Conservation (phyloP, 2,113 vertebrate genomes). For the Butastur rufipennis region DNA sequence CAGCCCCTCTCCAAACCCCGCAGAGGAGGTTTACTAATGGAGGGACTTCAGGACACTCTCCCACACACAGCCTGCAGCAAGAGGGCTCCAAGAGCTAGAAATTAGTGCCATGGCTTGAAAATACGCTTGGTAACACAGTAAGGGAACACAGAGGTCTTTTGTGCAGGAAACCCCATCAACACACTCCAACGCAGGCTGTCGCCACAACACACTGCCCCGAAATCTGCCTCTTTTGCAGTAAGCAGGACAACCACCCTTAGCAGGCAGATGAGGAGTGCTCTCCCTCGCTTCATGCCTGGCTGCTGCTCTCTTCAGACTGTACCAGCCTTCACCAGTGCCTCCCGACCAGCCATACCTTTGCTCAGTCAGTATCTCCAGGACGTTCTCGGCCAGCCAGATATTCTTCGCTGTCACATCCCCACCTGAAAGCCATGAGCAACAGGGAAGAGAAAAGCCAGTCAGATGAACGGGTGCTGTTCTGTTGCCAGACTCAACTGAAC, state of each 20-base stretch:
- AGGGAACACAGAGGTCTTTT: background rate
- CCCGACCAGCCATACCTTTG: constrained; percentile 76
- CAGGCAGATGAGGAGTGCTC: background rate
- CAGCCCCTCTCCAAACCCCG: background rate
- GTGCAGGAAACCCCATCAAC: background rate
- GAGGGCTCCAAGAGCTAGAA: background rate
- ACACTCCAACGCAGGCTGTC: background rate
- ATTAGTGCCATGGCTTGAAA: background rate
- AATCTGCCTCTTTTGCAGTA: background rate
- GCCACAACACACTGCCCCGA: background rate
- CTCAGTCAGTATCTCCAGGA: constrained; percentile 90
- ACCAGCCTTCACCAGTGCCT: fast-evolving
- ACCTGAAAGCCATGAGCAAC: constrained; percentile 63
- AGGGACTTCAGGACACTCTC: background rate
- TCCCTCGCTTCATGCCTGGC: fast-evolving
- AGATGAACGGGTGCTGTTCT: fast-evolving
- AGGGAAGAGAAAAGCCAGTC: background rate
- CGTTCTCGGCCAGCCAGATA: constrained; percentile 91
- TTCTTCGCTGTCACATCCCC: constrained; percentile 93
- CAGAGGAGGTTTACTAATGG: background rate
- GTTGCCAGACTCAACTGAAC: background rate
- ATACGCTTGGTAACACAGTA: fast-evolving
- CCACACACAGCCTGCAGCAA: background rate
- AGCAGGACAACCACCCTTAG: background rate
- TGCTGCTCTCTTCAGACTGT: fast-evolving